phyloP scores from a whole-genome alignment of 2,888 invertebrate species.

The Agrenia bidenticulata region DNA sequence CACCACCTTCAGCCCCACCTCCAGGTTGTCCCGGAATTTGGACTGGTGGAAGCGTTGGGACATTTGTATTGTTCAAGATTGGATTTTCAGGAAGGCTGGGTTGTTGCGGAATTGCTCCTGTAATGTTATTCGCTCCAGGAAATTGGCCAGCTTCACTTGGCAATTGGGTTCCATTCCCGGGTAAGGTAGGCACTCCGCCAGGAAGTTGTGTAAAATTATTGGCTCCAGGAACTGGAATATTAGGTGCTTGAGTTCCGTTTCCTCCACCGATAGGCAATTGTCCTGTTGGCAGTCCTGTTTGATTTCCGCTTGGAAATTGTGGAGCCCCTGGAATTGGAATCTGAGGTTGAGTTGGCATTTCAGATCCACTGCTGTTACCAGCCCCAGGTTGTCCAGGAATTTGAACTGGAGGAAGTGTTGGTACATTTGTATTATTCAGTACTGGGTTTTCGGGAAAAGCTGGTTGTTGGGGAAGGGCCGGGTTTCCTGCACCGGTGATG shows the following conservation, averaged over 20 bases:
- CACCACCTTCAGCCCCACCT: conserved; percentile 8
- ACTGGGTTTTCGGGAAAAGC: conserved; percentile 1
- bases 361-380: not conserved
- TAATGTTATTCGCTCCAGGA: conserved; percentile 4
- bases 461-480: not conserved
- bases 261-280: not conserved
- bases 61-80: not conserved
- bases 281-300: not conserved
- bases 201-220: not conserved
- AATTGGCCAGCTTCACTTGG: not conserved
- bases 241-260: not conserved
- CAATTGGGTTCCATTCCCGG: not conserved
- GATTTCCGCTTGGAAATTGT: not conserved
- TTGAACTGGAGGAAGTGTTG: not conserved
- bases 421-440: not conserved
- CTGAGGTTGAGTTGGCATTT: conserved; percentile 14
- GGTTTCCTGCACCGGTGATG: not conserved
- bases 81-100: not conserved
- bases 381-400: not conserved
- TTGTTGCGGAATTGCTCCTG: not conserved
- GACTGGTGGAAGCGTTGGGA: conserved; percentile 1
- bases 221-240: not conserved
- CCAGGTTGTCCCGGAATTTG: conserved; percentile 20
- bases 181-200: not conserved
- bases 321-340: conserved; percentile 10